Evolutionary conservation across 2,113 vertebrate genomes (phyloP).

Genomic region (Dicentrarchus labrax): DNA sequence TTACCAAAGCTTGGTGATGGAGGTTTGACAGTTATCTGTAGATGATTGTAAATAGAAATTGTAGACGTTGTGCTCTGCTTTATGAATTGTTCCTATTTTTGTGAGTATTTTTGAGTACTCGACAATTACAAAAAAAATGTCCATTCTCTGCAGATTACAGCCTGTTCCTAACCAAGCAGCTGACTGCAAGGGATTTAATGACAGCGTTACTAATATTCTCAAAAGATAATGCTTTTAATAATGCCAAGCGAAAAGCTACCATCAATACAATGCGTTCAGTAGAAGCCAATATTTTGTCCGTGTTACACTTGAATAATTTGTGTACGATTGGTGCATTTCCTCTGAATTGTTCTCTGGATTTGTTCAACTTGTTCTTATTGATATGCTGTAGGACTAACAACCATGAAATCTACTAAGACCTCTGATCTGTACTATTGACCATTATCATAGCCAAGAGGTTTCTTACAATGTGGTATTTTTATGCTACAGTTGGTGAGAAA

Average conservation of each 20-base stretch:
- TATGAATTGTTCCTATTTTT: conserved; percentile 34
- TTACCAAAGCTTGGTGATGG: not conserved
- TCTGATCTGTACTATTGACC: conserved; percentile 84
- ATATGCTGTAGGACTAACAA: conserved; percentile 80
- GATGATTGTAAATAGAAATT: conserved; percentile 6
- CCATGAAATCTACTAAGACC: conserved; percentile 77
- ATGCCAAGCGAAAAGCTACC: conserved; percentile 45
- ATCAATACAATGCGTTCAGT: conserved; percentile 36
- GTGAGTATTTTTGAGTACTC: conserved; percentile 23
- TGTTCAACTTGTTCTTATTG: conserved; percentile 79
- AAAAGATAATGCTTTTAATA: conserved; percentile 60
- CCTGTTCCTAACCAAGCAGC: conserved; percentile 51
- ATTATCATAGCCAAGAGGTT: conserved; percentile 81
- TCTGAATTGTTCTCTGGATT: conserved; percentile 69
- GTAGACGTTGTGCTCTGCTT: conserved; percentile 31
- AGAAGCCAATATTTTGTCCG: conserved; percentile 44
- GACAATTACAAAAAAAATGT: conserved; percentile 46
- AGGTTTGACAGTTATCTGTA: conserved; percentile 33
- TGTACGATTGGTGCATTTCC: conserved; percentile 56
- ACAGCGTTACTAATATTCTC: conserved; percentile 59
- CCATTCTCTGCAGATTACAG: conserved; percentile 59
- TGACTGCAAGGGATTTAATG: conserved; percentile 67
- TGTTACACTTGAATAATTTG: conserved; percentile 62
- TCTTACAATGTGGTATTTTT: conserved; percentile 76
- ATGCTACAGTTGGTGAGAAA: conserved; percentile 79